A percentile compares a stretch with the other conserved stretches of the same genome.
Conservation (phyloP, 2,113 vertebrate species). For the Saccopteryx leptura region DNA sequence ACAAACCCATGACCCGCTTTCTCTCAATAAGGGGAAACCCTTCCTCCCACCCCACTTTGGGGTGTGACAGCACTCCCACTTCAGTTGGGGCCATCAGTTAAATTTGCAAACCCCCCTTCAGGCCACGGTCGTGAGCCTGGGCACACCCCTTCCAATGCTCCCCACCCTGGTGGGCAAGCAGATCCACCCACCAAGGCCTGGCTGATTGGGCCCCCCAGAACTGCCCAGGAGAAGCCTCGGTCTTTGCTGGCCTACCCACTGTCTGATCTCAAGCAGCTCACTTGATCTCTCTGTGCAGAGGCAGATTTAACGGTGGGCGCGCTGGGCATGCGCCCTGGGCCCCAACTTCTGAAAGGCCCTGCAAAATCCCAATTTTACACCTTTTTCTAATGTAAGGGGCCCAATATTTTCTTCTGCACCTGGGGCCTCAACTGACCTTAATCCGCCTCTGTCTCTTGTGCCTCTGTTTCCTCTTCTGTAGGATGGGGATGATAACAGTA, state of each 20-base stretch:
- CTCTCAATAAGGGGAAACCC: background rate
- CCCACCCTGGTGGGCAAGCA: background rate
- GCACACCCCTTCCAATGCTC: rapidly evolving
- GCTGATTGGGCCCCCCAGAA: background rate
- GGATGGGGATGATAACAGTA: background rate
- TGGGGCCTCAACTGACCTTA: too few relatives aligned
- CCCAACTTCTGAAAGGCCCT: too few relatives aligned
- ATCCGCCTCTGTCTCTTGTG: background rate
- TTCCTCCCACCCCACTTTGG: background rate
- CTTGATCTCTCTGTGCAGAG: background rate
- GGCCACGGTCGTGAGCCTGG: background rate
- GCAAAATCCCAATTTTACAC: too few relatives aligned
- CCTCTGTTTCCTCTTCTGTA: background rate
- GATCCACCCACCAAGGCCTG: background rate
- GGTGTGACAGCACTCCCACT: background rate
- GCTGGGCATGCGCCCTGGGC: too few relatives aligned
- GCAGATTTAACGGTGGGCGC: too few relatives aligned
- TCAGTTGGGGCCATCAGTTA: background rate
- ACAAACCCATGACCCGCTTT: background rate
- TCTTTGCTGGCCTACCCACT: background rate
- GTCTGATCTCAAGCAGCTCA: background rate
- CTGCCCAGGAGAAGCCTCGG: background rate
- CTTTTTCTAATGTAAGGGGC: too few relatives aligned
- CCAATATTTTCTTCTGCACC: too few relatives aligned
- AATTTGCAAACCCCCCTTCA: background rate